A percentile compares a stretch with the other conserved stretches of the same genome.
Evolutionary conservation across 2,113 vertebrate species (phyloP).

Genomic region (Alosa alosa): DNA sequence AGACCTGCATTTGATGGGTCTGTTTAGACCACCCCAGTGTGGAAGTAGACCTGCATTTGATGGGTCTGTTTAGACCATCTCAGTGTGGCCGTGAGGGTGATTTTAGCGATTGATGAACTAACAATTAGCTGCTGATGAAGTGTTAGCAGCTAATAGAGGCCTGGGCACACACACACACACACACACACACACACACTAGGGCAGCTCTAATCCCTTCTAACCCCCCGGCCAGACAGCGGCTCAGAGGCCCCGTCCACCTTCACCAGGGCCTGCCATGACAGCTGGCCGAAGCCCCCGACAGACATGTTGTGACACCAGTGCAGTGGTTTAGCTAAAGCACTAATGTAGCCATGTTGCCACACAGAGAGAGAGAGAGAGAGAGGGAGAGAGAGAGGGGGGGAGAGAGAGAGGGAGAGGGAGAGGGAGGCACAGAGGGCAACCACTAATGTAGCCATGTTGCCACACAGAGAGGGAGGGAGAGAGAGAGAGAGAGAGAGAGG

Average conservation of each 20-base stretch:
- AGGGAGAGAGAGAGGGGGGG: not conserved
- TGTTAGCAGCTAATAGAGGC: too few species aligned
- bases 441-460: not conserved
- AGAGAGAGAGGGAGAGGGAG: too few species aligned
- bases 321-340: not conserved
- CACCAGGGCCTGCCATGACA: not conserved
- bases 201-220: too few species aligned
- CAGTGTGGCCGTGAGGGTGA: not conserved
- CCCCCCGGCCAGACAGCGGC: too few species aligned
- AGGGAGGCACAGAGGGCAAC: not conserved
- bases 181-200: too few species aligned
- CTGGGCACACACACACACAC: too few species aligned
- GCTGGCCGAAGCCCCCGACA: not conserved
- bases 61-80: too few species aligned
- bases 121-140: not conserved
- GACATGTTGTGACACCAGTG: constrained; percentile 4
- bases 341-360: not conserved
- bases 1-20: too few species aligned
- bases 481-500: not conserved
- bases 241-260: too few species aligned
- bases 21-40: too few species aligned
- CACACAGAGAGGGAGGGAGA: not conserved
- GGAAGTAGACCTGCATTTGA: too few species aligned
- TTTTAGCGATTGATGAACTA: not conserved
- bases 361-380: not conserved